Conservation (phyloP, 1,140 invertebrate genomes). For the Hormaphis cornu region DNA sequence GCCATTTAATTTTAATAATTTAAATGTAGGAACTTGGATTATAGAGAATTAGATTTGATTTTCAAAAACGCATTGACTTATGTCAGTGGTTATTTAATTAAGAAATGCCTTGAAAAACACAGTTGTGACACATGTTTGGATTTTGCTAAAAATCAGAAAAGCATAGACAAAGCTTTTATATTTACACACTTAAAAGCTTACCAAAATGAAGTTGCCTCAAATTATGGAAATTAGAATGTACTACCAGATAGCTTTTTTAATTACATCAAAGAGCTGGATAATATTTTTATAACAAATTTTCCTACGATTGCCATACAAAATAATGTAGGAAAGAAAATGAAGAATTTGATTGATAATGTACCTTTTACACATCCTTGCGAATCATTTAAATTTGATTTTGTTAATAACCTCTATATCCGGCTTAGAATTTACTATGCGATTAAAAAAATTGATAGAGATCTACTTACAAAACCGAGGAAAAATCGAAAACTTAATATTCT, state of each 20-base stretch:
- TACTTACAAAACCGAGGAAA: too few species aligned
- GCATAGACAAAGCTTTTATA: neutral
- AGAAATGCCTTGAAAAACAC: neutral
- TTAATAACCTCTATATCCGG: too few species aligned
- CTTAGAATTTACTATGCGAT: too few species aligned
- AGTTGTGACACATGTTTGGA: neutral
- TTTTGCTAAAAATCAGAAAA: neutral
- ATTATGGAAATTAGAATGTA: neutral
- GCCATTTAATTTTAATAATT: neutral
- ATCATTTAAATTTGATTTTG: too few species aligned
- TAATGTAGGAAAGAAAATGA: slow-evolving; percentile 24
- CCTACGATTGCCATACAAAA: too few species aligned
- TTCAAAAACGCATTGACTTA: neutral
- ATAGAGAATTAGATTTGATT: neutral
- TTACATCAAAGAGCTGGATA: neutral
- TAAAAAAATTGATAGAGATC: too few species aligned
- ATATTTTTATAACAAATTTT: neutral
- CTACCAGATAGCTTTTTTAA: neutral
- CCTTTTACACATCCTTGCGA: too few species aligned
- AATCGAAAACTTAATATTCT: too few species aligned
- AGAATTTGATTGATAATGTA: too few species aligned
- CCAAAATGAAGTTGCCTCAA: neutral
- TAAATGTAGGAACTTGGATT: neutral
- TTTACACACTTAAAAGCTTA: neutral
- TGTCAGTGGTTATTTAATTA: neutral